Evolutionary conservation across 2,888 invertebrate species (phyloP).

Genomic region (Sesia apiformis): DNA sequence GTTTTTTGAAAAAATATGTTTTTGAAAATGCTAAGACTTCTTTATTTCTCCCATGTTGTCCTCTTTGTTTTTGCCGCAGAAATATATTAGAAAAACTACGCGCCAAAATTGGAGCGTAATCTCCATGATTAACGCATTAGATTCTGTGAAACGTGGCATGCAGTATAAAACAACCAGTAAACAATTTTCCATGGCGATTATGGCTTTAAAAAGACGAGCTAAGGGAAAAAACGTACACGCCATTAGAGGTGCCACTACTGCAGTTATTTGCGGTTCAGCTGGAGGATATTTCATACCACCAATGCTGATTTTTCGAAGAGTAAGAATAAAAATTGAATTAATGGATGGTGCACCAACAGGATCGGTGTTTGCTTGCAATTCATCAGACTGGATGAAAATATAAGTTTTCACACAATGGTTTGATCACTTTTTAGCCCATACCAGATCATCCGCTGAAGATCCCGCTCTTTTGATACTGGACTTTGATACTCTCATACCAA

Average conservation of each 20-base stretch:
- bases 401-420: neutral
- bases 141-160: no score
- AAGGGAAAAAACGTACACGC: no score
- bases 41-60: neutral
- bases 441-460: constrained; percentile 4
- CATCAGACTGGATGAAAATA: neutral
- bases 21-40: neutral
- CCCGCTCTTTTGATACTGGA: constrained; percentile 31
- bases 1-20: neutral
- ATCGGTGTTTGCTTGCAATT: neutral
- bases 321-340: neutral
- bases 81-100: no score
- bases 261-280: neutral
- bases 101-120: no score
- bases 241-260: neutral
- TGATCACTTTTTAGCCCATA: neutral
- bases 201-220: no score
- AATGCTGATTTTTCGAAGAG: neutral
- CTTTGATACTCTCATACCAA: constrained; percentile 27
- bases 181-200: no score
- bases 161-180: no score
- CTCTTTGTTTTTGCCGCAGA: no score
- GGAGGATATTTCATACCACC: neutral
- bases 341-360: neutral
- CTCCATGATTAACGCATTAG: no score